A percentile compares a stretch with the other conserved stretches of the same genome.
These are phyloP conservation scores for Embiotoca jacksoni DNA, from an alignment of 2,113 vertebrate genomes.

Conservation along the genomic window DNA sequence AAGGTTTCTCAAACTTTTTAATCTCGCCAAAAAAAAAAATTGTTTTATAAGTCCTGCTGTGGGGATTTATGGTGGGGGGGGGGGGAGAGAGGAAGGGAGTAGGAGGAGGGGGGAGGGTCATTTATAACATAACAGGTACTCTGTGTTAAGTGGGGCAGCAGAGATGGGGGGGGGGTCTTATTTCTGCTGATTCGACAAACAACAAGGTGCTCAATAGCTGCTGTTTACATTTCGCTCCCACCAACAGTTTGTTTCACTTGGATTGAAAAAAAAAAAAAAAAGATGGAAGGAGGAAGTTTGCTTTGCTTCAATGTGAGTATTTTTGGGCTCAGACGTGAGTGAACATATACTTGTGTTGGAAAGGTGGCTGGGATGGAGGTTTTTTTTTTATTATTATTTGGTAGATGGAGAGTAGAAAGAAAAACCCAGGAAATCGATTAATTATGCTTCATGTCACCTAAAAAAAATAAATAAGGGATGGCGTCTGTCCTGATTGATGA, in stretches of 20 bases:
- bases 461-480: too few relatives aligned
- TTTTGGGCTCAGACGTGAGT: too few relatives aligned
- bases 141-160: constrained; percentile 33
- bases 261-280: neutral
- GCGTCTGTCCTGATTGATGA: too few relatives aligned
- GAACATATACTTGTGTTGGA: too few relatives aligned
- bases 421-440: too few relatives aligned
- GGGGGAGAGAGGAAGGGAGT: too few relatives aligned
- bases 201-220: neutral
- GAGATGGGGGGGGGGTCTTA: constrained; percentile 5
- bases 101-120: constrained; percentile 1
- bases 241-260: constrained; percentile 28
- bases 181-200: constrained; percentile 31
- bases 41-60: constrained; percentile 40
- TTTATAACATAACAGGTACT: constrained; percentile 55
- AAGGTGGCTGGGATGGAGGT: too few relatives aligned
- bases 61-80: constrained; percentile 28
- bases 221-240: neutral
- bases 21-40: constrained; percentile 65
- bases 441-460: too few relatives aligned
- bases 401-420: too few relatives aligned
- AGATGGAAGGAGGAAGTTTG: constrained; percentile 29
- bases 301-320: neutral
- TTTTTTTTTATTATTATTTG: too few relatives aligned
- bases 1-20: constrained; percentile 74